Evolutionary conservation across 2,113 vertebrate genomes (phyloP).

Genomic region (Cyphomyrus discorhynchus): DNA sequence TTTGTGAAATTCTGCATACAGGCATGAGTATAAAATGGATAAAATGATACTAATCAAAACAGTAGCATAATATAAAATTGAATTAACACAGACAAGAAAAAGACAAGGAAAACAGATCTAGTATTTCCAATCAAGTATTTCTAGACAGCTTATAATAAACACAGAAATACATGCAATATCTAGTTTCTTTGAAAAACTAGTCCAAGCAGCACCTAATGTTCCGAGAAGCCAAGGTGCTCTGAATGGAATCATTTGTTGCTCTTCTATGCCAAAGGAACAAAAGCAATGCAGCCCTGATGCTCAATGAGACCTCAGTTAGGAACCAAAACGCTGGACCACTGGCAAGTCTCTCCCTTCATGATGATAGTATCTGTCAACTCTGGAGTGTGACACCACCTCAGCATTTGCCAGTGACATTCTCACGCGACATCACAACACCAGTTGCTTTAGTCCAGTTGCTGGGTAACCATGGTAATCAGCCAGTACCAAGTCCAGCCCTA

Average conservation of each 20-base stretch:
- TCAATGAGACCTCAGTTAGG: conserved; percentile 34
- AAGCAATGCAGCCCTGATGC: conserved; percentile 37
- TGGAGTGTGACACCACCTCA: conserved; percentile 5
- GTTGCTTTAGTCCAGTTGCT: not conserved
- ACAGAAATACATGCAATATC: not conserved
- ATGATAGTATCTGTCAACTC: not conserved
- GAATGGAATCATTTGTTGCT: conserved; percentile 66
- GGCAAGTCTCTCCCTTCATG: conserved; percentile 4
- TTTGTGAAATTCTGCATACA: not conserved
- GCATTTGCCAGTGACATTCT: not conserved
- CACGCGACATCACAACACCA: not conserved
- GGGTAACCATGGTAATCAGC: not conserved
- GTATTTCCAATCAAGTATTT: conserved; percentile 33
- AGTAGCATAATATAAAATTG: conserved; percentile 18
- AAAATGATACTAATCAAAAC: not conserved
- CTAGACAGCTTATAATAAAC: conserved; percentile 18
- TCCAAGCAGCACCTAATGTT: conserved; percentile 59
- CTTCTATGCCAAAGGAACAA: conserved; percentile 46
- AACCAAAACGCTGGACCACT: conserved; percentile 28
- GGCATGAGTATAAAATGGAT: not conserved
- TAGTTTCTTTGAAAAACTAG: not conserved
- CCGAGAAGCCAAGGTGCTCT: conserved; percentile 72
- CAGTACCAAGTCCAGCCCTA: conserved; percentile 47
- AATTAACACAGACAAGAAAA: conserved; percentile 38
- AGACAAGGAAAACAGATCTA: conserved; percentile 36